Base-by-base conservation (phyloP, 2,888 invertebrate species). In the Drosophila ochracea region DNA sequence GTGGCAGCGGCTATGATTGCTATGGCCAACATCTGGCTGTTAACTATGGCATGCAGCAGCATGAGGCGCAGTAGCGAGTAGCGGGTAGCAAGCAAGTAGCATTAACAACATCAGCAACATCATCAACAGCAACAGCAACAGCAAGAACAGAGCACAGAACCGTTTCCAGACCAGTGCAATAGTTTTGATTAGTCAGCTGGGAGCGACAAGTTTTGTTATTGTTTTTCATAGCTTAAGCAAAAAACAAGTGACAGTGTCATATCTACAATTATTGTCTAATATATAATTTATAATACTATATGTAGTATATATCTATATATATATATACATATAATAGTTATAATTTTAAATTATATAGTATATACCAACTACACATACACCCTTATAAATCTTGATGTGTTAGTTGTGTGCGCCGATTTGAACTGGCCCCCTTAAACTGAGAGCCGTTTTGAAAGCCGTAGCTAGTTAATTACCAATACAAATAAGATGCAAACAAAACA, bases 211-310 rank as follows among this genome's bases (percentile, higher is more conserved):
- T 73, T 78, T 78, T 79, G 82, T 73, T 77, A 80, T 69, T 59
- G 57, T 62, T 73, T 62, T 73, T 58, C 64, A 47, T 47, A 61
- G 64, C 68, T 63, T 75, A 83, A 78, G 74, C 50, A 39, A 68
- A 73, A 76, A 82, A 80, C 78, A 78, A 83, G 80, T 89, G 91
- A 90, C 89, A 90, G 91, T 89, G 91, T 90, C 90, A 91, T 91
- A 91, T 89, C 87, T 91, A 90, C 90, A 89, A 78, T 90, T 77
- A 89, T 88, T 88, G 80, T 90, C 73, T 84, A 70, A 77, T 74
- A 65, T 73, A 52, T 76, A 80, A 76, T 50, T 60, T 74, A 77
- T 63, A 68, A 53, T 43, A 53, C 58, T 9, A 67, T 62, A 71
- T 47, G 13, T 47, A 47, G 43, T 21, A 68, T 43, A 72, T 60